A percentile compares a stretch with the other conserved stretches of the same genome.
phyloP scores from a whole-genome alignment of 2,113 vertebrate genomes.

The Todiramphus chloris region DNA sequence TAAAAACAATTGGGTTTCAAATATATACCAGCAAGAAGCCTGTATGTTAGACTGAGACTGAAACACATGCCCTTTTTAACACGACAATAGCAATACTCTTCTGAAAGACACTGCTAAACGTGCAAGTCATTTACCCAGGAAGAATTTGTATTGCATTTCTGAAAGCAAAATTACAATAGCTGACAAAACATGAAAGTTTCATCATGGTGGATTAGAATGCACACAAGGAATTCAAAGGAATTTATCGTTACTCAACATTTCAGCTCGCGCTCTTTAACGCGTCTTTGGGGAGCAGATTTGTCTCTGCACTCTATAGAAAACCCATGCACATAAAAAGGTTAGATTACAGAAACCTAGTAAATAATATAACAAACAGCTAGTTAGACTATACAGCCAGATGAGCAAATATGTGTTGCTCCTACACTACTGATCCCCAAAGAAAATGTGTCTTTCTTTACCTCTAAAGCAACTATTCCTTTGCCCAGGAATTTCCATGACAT shows the following conservation, averaged over 20 bases:
- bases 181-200: conserved; percentile 81
- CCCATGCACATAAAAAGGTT: conserved; percentile 40
- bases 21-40: conserved; percentile 60
- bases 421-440: not conserved
- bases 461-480: conserved; percentile 12
- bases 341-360: conserved; percentile 65
- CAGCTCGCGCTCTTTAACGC: conserved; percentile 61
- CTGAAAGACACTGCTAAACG: conserved; percentile 70
- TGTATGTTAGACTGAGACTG: conserved; percentile 64
- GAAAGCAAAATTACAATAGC: conserved; percentile 81
- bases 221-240: conserved; percentile 70
- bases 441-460: not conserved
- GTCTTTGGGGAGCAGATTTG: conserved; percentile 74
- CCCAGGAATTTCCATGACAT: not conserved
- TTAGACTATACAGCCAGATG: conserved; percentile 4
- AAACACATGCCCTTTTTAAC: conserved; percentile 67
- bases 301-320: conserved; percentile 68
- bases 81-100: conserved; percentile 64
- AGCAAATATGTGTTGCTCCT: conserved; percentile 1
- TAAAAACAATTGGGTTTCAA: conserved; percentile 69
- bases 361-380: conserved; percentile 72
- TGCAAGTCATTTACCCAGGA: conserved; percentile 71
- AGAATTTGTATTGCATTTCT: conserved; percentile 73
- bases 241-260: conserved; percentile 76
- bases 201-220: conserved; percentile 71